These are phyloP conservation scores for Bugula neritina DNA, from an alignment of 2,888 invertebrate genomes.

Conservation along the genomic window DNA sequence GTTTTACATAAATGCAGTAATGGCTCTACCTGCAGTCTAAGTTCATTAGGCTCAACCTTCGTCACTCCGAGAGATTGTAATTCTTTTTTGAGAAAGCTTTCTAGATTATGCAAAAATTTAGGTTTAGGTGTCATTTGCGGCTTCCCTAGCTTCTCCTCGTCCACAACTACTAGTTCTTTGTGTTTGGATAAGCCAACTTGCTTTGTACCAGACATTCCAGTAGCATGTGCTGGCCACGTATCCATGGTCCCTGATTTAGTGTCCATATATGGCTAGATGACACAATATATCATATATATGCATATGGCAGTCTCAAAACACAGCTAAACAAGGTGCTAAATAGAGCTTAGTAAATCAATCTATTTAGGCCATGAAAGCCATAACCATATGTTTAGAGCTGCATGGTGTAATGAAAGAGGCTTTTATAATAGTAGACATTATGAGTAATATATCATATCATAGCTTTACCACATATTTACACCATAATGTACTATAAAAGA, in stretches of 20 bases:
- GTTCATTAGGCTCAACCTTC: constrained; percentile 47
- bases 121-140: constrained; percentile 42
- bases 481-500: too few species aligned
- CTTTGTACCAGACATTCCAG: constrained; percentile 40
- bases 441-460: too few species aligned
- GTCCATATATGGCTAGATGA: constrained; percentile 44
- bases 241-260: constrained; percentile 47
- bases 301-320: too few species aligned
- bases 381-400: too few species aligned
- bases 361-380: too few species aligned
- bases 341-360: too few species aligned
- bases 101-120: constrained; percentile 50
- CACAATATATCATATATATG: not conserved
- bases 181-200: constrained; percentile 43
- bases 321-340: too few species aligned
- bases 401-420: too few species aligned
- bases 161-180: constrained; percentile 44
- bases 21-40: constrained; percentile 47
- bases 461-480: too few species aligned
- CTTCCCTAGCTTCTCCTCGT: constrained; percentile 45
- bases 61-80: constrained; percentile 45
- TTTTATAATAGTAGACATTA: too few species aligned
- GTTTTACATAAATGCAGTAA: too few species aligned
- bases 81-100: constrained; percentile 50
- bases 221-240: constrained; percentile 54